Conservation (phyloP, 2,888 invertebrate species). For the Apotomis turbidana region DNA sequence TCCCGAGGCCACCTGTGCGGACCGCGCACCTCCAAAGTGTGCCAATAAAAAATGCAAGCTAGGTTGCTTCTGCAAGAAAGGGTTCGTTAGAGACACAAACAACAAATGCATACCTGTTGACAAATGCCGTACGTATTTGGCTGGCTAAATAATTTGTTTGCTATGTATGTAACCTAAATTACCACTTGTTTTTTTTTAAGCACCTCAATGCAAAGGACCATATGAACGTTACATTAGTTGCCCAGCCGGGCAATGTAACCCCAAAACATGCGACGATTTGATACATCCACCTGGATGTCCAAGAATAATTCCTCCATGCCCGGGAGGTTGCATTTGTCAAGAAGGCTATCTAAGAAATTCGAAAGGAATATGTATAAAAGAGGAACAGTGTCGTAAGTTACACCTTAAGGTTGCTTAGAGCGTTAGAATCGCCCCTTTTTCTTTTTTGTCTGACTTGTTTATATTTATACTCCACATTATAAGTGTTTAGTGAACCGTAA, state of each 20-base stretch:
- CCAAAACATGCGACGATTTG: conserved; percentile 32
- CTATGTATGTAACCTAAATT: background rate
- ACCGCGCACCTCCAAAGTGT: conserved; percentile 7
- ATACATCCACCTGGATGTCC: conserved; percentile 27
- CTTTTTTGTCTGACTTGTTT: too few relatives aligned
- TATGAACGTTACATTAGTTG: conserved; percentile 33
- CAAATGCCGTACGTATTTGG: conserved; percentile 24
- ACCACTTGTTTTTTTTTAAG: background rate
- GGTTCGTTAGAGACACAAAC: conserved; percentile 31
- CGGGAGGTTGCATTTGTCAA: conserved; percentile 36
- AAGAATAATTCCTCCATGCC: conserved; percentile 30
- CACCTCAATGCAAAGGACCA: conserved; percentile 28
- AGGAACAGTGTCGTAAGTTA: conserved; percentile 16
- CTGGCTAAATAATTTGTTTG: background rate
- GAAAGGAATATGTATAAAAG: conserved; percentile 27
- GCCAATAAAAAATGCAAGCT: conserved; percentile 22
- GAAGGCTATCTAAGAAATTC: conserved; percentile 32
- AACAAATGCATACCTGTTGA: conserved; percentile 28
- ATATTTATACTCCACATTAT: too few relatives aligned
- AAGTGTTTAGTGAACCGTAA: background rate
- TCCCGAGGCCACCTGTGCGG: conserved; percentile 30
- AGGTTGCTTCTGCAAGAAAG: conserved; percentile 36
- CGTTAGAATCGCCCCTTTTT: too few relatives aligned
- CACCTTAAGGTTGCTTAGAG: too few relatives aligned
- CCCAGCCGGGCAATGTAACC: conserved; percentile 26